These are phyloP conservation scores for Drepanosiphum platanoidis DNA, from an alignment of 2,888 invertebrate species.

Conservation along the genomic window DNA sequence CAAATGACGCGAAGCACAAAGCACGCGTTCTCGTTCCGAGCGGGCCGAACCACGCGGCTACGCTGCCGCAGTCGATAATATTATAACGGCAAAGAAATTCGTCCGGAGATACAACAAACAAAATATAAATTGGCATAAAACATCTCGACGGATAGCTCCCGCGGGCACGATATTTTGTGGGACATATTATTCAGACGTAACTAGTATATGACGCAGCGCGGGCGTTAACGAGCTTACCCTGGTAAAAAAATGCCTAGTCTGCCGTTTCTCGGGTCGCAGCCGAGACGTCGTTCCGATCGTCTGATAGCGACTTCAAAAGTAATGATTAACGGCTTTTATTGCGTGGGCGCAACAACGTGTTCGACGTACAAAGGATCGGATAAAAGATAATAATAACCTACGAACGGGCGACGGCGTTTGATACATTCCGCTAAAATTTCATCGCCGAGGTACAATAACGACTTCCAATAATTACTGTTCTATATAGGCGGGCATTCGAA, in stretches of 20 bases:
- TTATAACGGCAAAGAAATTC: no score
- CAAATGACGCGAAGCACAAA: no score
- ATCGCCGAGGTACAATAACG: background rate
- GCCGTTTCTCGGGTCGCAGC: background rate
- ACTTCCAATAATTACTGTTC: no score
- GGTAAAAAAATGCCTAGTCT: background rate
- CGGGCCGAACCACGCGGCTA: no score
- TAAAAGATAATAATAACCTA: background rate
- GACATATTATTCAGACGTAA: background rate
- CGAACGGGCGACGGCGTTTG: background rate
- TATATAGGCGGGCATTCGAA: no score
- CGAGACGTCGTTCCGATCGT: background rate
- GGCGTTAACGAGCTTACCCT: background rate
- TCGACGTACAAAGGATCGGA: slow-evolving; percentile 1
- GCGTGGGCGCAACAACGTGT: background rate
- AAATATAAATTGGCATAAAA: no score
- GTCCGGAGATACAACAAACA: no score
- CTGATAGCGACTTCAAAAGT: background rate
- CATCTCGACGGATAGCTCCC: background rate
- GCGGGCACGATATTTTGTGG: background rate
- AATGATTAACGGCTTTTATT: slow-evolving; percentile 39
- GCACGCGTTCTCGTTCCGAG: no score
- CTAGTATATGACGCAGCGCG: background rate
- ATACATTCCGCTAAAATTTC: slow-evolving; percentile 18
- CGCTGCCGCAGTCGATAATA: no score